phyloP scores from a whole-genome alignment of 2,888 invertebrate genomes.

The Andrena chrysosceles region DNA sequence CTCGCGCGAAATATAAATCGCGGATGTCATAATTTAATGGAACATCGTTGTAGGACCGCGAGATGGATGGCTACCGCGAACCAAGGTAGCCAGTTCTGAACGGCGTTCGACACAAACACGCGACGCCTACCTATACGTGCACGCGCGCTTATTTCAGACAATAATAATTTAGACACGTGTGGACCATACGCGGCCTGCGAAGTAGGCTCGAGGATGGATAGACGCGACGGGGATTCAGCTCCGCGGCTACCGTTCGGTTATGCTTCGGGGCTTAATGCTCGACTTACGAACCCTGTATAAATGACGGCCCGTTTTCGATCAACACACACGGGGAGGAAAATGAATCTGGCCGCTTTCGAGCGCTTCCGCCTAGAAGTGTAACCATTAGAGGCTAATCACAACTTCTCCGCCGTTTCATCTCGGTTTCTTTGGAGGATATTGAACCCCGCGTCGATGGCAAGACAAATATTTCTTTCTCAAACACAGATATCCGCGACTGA shows the following conservation, averaged over 20 bases:
- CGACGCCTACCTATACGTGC: slow-evolving; percentile 40
- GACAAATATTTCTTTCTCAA: too few species aligned
- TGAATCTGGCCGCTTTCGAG: slow-evolving; percentile 1
- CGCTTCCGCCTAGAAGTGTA: slow-evolving; percentile 36
- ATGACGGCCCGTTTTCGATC: slow-evolving; percentile 55
- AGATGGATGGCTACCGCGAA: slow-evolving; percentile 59
- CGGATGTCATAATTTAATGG: slow-evolving; percentile 77
- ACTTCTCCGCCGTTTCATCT: background rate
- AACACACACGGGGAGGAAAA: slow-evolving; percentile 34
- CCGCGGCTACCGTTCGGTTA: slow-evolving; percentile 66
- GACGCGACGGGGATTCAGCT: slow-evolving; percentile 75
- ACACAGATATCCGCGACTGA: too few species aligned
- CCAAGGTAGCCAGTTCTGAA: slow-evolving; percentile 69
- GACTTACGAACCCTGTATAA: slow-evolving; percentile 44
- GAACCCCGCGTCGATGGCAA: background rate
- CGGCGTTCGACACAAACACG: slow-evolving; percentile 57
- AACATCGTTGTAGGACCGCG: slow-evolving; percentile 68
- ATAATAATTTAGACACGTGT: slow-evolving; percentile 83
- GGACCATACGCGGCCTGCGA: slow-evolving; percentile 79
- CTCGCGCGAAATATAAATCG: slow-evolving; percentile 63
- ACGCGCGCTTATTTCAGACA: slow-evolving; percentile 77
- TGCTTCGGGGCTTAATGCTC: slow-evolving; percentile 63
- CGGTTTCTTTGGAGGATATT: background rate
- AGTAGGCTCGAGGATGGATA: slow-evolving; percentile 77
- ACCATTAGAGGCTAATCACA: background rate